phyloP scores from a whole-genome alignment of 2,113 vertebrate species.

The Columbina picui region DNA sequence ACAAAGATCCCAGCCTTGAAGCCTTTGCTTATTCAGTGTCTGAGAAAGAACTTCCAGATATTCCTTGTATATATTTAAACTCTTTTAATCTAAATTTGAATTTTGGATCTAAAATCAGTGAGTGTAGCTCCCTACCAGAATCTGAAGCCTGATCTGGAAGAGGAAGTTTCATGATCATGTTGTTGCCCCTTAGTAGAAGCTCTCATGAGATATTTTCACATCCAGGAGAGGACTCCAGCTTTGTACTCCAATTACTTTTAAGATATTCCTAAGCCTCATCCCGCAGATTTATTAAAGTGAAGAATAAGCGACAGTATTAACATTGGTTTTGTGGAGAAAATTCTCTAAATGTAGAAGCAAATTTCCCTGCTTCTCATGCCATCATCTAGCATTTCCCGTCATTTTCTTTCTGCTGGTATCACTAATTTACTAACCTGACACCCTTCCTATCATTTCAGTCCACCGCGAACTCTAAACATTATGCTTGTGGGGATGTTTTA shows the following conservation, averaged over 20 bases:
- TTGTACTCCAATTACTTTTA: slow-evolving; percentile 14
- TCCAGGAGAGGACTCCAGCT: neutral
- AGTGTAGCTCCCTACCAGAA: neutral
- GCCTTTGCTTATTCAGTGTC: neutral
- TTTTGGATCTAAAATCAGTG: neutral
- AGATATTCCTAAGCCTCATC: neutral
- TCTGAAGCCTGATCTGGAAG: neutral
- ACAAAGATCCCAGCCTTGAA: neutral
- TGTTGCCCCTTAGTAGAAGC: neutral
- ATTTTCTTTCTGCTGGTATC: neutral
- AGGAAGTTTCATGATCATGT: neutral
- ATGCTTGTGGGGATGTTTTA: neutral
- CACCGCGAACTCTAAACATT: neutral
- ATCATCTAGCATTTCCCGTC: neutral
- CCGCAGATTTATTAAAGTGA: neutral
- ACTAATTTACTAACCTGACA: neutral
- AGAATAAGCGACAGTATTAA: neutral
- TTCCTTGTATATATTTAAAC: neutral
- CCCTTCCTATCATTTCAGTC: neutral
- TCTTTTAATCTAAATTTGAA: neutral
- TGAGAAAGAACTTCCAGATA: neutral
- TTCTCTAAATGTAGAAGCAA: neutral
- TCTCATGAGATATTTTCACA: neutral
- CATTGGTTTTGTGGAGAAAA: neutral
- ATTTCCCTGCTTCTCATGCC: neutral